Evolutionary conservation across 2,113 vertebrate species (phyloP).

Genomic region (Oryzias melastigma): DNA sequence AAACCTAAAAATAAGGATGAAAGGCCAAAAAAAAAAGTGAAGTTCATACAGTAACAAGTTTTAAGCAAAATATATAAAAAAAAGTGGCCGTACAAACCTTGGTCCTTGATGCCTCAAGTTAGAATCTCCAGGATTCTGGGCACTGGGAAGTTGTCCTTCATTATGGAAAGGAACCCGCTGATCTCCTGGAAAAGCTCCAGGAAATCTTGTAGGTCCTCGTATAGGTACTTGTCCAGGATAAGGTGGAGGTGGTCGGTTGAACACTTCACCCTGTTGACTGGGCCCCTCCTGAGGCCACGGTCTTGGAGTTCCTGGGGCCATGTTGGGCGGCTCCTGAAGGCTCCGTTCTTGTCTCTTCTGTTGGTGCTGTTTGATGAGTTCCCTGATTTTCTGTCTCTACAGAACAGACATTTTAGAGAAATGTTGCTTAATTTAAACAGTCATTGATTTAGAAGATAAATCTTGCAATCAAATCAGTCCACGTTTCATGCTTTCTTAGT

Average conservation of each 20-base stretch:
- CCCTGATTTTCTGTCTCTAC: slow-evolving; percentile 91
- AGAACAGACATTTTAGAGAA: slow-evolving; percentile 22
- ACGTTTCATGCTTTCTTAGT: no score
- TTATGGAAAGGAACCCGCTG: slow-evolving; percentile 80
- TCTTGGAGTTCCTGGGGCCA: slow-evolving; percentile 74
- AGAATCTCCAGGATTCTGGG: slow-evolving; percentile 80
- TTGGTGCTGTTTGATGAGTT: slow-evolving; percentile 93
- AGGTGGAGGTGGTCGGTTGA: slow-evolving; percentile 90
- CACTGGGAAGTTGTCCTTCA: slow-evolving; percentile 83
- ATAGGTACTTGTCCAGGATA: slow-evolving; percentile 91
- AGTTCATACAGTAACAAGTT: background rate
- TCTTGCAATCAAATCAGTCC: no score
- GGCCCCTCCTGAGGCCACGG: slow-evolving; percentile 88
- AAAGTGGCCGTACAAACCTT: slow-evolving; percentile 76
- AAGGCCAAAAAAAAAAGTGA: background rate
- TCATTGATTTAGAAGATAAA: no score
- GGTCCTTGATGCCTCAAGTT: slow-evolving; percentile 85
- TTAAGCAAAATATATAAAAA: slow-evolving; percentile 13
- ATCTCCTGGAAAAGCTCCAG: slow-evolving; percentile 82
- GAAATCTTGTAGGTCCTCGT: slow-evolving; percentile 80
- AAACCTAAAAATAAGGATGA: slow-evolving; percentile 71
- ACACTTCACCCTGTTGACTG: slow-evolving; percentile 80
- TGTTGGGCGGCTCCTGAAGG: slow-evolving; percentile 75
- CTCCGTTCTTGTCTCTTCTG: slow-evolving; percentile 91
- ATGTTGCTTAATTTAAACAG: no score